Conservation (phyloP, 1,140 invertebrate genomes). For the Nautilus pompilius region DNA sequence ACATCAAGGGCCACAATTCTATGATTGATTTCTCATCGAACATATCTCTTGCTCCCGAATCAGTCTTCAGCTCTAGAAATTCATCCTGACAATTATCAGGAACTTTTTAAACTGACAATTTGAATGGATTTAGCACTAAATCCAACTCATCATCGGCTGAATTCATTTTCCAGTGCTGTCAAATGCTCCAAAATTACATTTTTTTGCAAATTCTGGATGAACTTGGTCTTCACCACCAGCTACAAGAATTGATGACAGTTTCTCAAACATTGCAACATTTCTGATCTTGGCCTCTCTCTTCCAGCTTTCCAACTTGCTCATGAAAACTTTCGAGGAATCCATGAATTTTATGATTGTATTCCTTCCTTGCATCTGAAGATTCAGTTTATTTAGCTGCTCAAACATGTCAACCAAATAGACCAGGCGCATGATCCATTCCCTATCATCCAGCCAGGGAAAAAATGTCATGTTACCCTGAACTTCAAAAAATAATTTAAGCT, state of each 20-base stretch:
- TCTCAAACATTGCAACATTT: background rate
- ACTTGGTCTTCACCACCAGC: background rate
- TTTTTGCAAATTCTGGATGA: background rate
- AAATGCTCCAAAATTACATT: background rate
- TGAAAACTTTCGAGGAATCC: background rate
- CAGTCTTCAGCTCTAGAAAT: background rate
- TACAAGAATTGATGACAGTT: background rate
- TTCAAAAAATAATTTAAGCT: too few relatives aligned
- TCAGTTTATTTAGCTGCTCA: background rate
- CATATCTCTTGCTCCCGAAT: background rate
- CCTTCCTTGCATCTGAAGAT: background rate
- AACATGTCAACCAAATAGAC: too few relatives aligned
- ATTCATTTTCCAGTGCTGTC: background rate
- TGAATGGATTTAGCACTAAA: background rate
- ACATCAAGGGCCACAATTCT: background rate
- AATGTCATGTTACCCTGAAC: too few relatives aligned
- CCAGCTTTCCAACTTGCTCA: background rate
- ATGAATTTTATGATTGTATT: background rate
- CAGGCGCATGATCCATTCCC: too few relatives aligned
- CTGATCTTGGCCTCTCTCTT: background rate
- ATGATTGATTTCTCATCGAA: background rate
- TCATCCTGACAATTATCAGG: background rate
- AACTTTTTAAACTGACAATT: background rate
- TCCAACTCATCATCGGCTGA: background rate
- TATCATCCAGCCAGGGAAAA: too few relatives aligned